These are phyloP conservation scores for Napeogenes sylphis DNA, from an alignment of 2,888 invertebrate genomes.

Conservation along the genomic window DNA sequence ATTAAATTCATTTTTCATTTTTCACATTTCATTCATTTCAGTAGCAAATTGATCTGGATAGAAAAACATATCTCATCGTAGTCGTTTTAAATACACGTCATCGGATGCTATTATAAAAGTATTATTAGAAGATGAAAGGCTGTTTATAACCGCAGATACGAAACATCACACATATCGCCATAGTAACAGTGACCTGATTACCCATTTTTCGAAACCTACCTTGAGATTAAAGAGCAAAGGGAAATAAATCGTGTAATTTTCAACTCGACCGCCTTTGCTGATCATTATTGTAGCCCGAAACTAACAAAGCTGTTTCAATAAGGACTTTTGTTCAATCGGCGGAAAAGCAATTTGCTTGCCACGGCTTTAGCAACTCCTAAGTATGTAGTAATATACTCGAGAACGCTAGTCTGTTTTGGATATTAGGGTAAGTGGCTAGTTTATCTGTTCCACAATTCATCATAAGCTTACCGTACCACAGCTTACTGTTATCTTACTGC, in stretches of 20 bases:
- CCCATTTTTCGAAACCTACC: conserved; percentile 56
- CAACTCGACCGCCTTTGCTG: conserved; percentile 58
- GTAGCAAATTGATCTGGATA: too few species aligned
- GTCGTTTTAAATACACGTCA: too few species aligned
- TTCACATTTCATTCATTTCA: too few species aligned
- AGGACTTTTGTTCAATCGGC: neutral
- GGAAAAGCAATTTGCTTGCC: neutral
- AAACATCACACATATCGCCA: conserved; percentile 24
- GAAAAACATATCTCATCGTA: too few species aligned
- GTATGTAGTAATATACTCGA: neutral
- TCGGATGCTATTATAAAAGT: too few species aligned
- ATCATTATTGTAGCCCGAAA: conserved; percentile 48
- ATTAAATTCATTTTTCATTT: too few species aligned
- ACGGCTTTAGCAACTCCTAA: neutral
- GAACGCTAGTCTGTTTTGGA: neutral
- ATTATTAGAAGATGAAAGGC: too few species aligned
- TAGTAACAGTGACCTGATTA: conserved; percentile 55
- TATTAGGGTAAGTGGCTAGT: neutral
- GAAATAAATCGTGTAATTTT: conserved; percentile 67
- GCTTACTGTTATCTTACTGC: conserved; percentile 20
- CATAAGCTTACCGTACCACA: too few species aligned
- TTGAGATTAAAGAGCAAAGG: conserved; percentile 54
- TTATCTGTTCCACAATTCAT: conserved; percentile 1
- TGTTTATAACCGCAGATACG: conserved; percentile 12
- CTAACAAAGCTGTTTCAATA: conserved; percentile 26